Percentiles rank a stretch among this genome's conserved stretches.
phyloP scores from a whole-genome alignment of 2,888 invertebrate species.

The Sinelater perroti region DNA sequence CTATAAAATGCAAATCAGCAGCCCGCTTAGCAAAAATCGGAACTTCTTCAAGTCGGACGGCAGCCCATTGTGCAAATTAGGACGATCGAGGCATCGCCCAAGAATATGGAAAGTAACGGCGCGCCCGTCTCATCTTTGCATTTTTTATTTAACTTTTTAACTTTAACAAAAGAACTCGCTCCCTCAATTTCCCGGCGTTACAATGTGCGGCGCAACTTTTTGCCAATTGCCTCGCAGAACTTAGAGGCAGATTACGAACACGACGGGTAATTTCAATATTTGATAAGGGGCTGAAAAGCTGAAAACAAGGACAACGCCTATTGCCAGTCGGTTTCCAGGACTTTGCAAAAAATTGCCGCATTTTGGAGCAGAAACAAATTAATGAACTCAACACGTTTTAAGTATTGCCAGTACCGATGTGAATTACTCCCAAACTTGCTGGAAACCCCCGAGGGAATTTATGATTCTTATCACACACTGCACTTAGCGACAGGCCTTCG shows the following conservation, averaged over 20 bases:
- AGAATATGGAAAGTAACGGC: slow-evolving; percentile 20
- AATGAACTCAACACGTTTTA: no score
- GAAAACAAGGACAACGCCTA: slow-evolving; percentile 26
- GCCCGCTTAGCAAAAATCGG: no score
- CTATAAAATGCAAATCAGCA: no score
- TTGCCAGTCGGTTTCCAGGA: not conserved
- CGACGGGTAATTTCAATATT: slow-evolving; percentile 8
- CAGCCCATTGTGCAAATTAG: slow-evolving; percentile 34
- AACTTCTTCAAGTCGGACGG: slow-evolving; percentile 24
- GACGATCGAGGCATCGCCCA: slow-evolving; percentile 26
- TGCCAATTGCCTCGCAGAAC: not conserved
- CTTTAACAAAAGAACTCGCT: slow-evolving; percentile 18
- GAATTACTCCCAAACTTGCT: no score
- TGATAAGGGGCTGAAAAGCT: not conserved
- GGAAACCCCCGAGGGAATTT: no score
- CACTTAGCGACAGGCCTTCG: no score
- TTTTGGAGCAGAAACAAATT: no score
- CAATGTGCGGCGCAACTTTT: slow-evolving; percentile 3
- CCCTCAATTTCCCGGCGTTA: slow-evolving; percentile 8
- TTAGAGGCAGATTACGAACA: not conserved
- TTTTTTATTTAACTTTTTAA: slow-evolving; percentile 20
- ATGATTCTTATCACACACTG: no score
- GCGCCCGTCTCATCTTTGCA: slow-evolving; percentile 14
- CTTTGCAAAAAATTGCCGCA: no score
- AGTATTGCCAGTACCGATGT: no score